phyloP scores from a whole-genome alignment of 2,797 vertebrate species.

The Alca torda region DNA sequence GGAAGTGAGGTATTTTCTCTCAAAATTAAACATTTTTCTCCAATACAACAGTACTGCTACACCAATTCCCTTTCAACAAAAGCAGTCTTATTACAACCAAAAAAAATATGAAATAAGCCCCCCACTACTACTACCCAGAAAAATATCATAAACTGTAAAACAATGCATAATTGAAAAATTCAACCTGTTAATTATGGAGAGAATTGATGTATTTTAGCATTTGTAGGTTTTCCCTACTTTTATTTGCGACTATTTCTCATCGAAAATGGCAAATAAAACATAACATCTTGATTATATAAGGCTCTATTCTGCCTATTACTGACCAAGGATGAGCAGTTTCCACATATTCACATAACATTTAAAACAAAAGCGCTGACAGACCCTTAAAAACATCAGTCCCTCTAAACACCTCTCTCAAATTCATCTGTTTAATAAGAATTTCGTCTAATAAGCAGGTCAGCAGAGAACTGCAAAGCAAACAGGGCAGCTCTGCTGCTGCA shows the following conservation, averaged over 20 bases:
- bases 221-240: neutral
- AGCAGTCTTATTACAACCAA: neutral
- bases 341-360: neutral
- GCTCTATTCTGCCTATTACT: neutral
- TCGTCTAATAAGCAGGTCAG: constrained; percentile 29
- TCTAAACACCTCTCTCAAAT: neutral
- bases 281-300: neutral
- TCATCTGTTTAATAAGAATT: constrained; percentile 29
- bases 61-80: neutral
- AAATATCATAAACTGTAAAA: neutral
- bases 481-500: neutral
- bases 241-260: neutral
- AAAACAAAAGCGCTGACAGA: constrained; percentile 8
- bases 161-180: neutral
- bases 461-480: constrained; percentile 29
- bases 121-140: neutral
- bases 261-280: neutral
- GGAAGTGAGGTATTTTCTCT: neutral
- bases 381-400: neutral
- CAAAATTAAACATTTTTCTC: neutral
- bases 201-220: neutral
- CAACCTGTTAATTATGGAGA: neutral
- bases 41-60: neutral
- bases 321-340: neutral
- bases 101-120: neutral